A percentile compares a stretch with the other conserved stretches of the same genome.
These are phyloP conservation scores for Drosophila picticornis DNA, from an alignment of 2,888 invertebrate species.

Conservation along the genomic window DNA sequence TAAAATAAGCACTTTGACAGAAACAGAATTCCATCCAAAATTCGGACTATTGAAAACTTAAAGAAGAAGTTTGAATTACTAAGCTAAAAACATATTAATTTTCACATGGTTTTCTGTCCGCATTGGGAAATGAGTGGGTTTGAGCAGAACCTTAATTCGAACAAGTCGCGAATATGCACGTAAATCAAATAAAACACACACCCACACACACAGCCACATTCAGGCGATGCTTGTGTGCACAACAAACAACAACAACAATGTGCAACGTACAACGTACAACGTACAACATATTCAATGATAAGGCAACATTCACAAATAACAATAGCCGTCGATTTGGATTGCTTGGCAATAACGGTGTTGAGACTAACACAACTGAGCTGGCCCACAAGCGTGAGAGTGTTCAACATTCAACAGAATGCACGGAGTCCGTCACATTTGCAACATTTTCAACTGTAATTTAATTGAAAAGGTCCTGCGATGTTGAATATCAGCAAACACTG, in stretches of 20 bases:
- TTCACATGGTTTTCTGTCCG: background rate
- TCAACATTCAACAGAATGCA: slow-evolving; percentile 5
- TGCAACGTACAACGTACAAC: slow-evolving; percentile 8
- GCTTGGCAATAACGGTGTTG: slow-evolving; percentile 13
- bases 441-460: slow-evolving; percentile 47
- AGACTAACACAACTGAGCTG: slow-evolving; percentile 7
- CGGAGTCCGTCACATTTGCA: slow-evolving; percentile 29
- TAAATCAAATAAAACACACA: slow-evolving; percentile 14
- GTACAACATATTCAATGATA: slow-evolving; percentile 33
- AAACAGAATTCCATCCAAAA: background rate
- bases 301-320: slow-evolving; percentile 11
- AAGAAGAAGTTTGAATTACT: background rate
- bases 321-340: slow-evolving; percentile 2
- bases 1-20: background rate
- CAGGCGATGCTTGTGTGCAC: slow-evolving; percentile 9
- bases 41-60: background rate
- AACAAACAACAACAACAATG: slow-evolving; percentile 44
- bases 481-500: slow-evolving; percentile 39
- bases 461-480: slow-evolving; percentile 32
- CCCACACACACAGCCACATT: background rate
- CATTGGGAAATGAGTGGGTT: background rate
- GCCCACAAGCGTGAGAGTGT: slow-evolving; percentile 13
- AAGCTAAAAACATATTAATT: background rate
- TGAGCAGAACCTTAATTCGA: background rate
- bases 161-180: slow-evolving; percentile 7